phyloP scores from a whole-genome alignment of 2,888 invertebrate species.

The Hypolimnas misippus region DNA sequence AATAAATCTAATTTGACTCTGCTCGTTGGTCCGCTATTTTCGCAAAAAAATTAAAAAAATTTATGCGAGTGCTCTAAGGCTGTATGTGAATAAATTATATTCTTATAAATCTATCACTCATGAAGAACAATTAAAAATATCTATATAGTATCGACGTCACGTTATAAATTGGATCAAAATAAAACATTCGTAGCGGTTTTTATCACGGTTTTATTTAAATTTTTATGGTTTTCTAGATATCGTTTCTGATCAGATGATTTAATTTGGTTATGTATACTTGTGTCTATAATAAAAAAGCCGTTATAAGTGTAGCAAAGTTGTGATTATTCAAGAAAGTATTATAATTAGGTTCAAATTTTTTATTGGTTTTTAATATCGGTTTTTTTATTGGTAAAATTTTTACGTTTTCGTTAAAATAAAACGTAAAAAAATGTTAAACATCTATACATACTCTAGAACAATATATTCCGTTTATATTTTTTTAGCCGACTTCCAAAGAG shows the following conservation, averaged over 20 bases:
- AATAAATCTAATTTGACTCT: too few relatives aligned
- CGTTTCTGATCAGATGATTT: constrained; percentile 2
- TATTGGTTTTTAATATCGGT: neutral
- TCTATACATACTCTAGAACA: too few relatives aligned
- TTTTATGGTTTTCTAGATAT: constrained; percentile 4
- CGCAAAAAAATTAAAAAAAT: too few relatives aligned
- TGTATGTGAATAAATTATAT: too few relatives aligned
- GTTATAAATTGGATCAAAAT: constrained; percentile 2
- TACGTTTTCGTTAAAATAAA: too few relatives aligned
- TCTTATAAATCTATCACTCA: neutral
- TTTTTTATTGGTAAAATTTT: neutral
- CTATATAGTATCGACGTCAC: neutral
- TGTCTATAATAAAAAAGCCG: constrained; percentile 2
- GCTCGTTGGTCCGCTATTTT: too few relatives aligned
- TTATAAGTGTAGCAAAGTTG: constrained; percentile 2
- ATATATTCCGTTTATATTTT: too few relatives aligned
- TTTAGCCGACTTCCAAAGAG: too few relatives aligned
- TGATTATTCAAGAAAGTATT: neutral
- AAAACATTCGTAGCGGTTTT: constrained; percentile 1
- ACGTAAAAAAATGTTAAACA: too few relatives aligned
- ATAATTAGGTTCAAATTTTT: neutral
- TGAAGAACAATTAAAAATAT: neutral
- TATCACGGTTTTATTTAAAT: constrained; percentile 13
- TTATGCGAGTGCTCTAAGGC: constrained; percentile 1
- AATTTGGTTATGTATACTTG: neutral